Conservation (phyloP, 92 coral and sea anemone genomes). For the Micromussa lordhowensis region DNA sequence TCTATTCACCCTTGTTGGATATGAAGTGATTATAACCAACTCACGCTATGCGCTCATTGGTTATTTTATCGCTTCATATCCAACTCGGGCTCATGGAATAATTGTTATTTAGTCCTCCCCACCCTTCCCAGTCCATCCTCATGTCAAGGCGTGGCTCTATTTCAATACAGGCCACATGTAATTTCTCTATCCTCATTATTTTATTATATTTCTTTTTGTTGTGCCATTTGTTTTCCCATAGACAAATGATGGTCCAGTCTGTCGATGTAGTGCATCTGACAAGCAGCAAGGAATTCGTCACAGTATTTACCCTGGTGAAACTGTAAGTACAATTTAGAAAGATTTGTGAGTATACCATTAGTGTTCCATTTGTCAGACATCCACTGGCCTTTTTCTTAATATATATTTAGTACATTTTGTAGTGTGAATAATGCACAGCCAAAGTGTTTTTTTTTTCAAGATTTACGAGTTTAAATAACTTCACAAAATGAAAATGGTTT, state of each 20-base stretch:
- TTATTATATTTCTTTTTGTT: background rate
- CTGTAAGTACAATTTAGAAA: conserved; percentile 48
- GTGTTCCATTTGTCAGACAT: background rate
- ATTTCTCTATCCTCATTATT: background rate
- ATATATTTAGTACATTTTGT: background rate
- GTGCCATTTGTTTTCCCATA: background rate
- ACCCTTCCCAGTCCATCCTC: background rate
- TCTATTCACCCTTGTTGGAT: no score
- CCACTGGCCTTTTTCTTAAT: background rate
- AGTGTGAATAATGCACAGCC: no score
- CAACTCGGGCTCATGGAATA: no score
- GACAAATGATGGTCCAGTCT: conserved; percentile 95
- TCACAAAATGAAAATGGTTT: background rate
- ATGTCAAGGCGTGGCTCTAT: background rate
- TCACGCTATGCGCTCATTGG: no score
- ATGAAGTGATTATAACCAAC: no score
- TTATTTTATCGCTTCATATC: no score
- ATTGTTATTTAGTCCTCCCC: no score
- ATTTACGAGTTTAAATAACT: no score
- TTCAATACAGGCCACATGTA: background rate
- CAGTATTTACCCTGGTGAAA: conserved; percentile 91
- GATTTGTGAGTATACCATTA: background rate
- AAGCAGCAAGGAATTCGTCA: conserved; percentile 86
- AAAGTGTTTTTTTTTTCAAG: no score
- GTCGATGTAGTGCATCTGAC: conserved; percentile 86